A percentile compares a stretch with the other conserved stretches of the same genome.
Evolutionary conservation across 2,113 vertebrate species (phyloP).

Genomic region (Pangasianodon gigas): DNA sequence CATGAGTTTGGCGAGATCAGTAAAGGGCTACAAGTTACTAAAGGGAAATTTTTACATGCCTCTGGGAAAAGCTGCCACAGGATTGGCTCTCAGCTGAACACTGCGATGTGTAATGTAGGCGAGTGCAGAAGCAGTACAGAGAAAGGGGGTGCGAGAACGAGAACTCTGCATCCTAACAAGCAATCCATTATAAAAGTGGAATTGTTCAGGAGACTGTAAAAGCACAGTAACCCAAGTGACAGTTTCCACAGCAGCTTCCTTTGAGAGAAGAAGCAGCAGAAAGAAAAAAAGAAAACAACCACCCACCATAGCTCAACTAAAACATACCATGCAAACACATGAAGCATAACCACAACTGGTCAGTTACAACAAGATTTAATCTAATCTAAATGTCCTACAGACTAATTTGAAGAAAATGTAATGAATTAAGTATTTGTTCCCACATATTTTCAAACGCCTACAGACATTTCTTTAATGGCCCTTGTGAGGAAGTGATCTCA

Average conservation of each 20-base stretch:
- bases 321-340: neutral
- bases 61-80: neutral
- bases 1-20: neutral
- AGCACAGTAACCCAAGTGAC: neutral
- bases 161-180: neutral
- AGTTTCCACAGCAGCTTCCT: neutral
- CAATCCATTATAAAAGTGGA: no score
- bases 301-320: neutral
- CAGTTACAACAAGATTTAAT: neutral
- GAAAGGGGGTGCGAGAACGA: neutral
- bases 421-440: neutral
- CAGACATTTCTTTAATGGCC: neutral
- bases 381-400: neutral
- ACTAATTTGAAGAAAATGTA: neutral
- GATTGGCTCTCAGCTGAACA: neutral
- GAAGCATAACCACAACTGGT: neutral
- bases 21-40: neutral
- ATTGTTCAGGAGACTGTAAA: neutral
- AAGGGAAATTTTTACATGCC: neutral
- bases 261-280: no score
- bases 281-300: neutral
- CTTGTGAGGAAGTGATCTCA: slow-evolving; percentile 21
- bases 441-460: slow-evolving; percentile 15
- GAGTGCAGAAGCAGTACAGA: no score
- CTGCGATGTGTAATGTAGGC: neutral